phyloP scores from a whole-genome alignment of 2,797 vertebrate genomes.

The Percopsis omiscomaycus region DNA sequence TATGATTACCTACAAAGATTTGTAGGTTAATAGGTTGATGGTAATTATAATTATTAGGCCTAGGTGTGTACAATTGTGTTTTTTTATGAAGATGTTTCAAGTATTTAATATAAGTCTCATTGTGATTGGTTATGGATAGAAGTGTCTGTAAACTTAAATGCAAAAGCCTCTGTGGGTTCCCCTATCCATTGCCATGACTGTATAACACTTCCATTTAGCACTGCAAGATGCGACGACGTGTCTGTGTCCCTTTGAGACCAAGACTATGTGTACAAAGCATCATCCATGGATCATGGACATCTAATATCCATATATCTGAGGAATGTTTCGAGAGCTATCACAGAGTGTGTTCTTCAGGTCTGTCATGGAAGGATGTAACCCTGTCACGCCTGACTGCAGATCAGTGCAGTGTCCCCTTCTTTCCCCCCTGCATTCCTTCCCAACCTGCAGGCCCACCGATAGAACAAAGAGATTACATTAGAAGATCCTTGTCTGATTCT shows the following conservation, averaged over 20 bases:
- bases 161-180: neutral
- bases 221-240: too few relatives aligned
- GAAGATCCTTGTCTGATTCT: slow-evolving; percentile 46
- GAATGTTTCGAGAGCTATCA: neutral
- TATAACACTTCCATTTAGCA: too few relatives aligned
- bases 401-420: neutral
- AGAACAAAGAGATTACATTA: slow-evolving; percentile 48
- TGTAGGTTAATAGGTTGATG: slow-evolving; percentile 10
- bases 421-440: slow-evolving; percentile 25
- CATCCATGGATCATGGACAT: too few relatives aligned
- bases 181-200: too few relatives aligned
- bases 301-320: neutral
- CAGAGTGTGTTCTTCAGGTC: neutral
- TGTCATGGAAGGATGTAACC: neutral
- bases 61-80: neutral
- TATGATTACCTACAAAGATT: slow-evolving; percentile 44
- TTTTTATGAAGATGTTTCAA: too few relatives aligned
- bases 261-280: too few relatives aligned
- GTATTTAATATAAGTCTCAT: neutral
- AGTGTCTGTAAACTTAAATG: slow-evolving; percentile 23
- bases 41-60: slow-evolving; percentile 1
- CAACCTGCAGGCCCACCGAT: slow-evolving; percentile 20
- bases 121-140: slow-evolving; percentile 20
- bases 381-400: neutral
- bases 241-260: too few relatives aligned